A percentile compares a stretch with the other conserved stretches of the same genome.
phyloP scores from a whole-genome alignment of 1,140 invertebrate genomes.

The Drosophila aff. region DNA sequence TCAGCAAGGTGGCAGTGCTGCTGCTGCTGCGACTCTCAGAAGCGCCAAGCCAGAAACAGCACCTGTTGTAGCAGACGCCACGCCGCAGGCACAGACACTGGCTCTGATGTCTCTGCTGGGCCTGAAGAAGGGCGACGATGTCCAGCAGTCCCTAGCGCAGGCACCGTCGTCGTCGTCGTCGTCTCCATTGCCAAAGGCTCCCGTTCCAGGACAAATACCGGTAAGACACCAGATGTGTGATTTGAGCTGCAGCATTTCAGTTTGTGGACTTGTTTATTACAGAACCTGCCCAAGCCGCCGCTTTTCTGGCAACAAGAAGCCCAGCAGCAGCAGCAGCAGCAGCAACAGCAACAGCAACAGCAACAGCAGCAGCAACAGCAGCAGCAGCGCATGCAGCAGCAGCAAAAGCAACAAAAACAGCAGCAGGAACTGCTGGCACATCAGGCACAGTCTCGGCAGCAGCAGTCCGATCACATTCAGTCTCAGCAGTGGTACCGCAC shows the following conservation, averaged over 20 bases:
- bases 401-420: background rate
- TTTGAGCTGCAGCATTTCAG: no score
- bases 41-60: background rate
- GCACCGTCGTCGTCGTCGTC: background rate
- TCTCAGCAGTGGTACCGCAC: constrained; percentile 17
- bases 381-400: background rate
- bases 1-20: constrained; percentile 13
- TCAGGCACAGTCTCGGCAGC: background rate
- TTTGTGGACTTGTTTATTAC: background rate
- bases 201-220: constrained; percentile 33
- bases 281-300: constrained; percentile 68
- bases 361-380: constrained; percentile 9
- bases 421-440: constrained; percentile 1
- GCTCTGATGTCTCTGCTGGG: constrained; percentile 58
- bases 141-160: background rate
- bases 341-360: no score
- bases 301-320: constrained; percentile 67
- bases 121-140: constrained; percentile 25
- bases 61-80: background rate
- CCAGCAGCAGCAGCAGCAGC: constrained; percentile 27
- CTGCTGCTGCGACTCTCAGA: background rate
- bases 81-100: constrained; percentile 43
- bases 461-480: constrained; percentile 9
- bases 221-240: constrained; percentile 1
- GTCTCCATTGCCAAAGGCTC: background rate